Conservation (phyloP, 2,888 invertebrate genomes). For the Drosophila lutescens region DNA sequence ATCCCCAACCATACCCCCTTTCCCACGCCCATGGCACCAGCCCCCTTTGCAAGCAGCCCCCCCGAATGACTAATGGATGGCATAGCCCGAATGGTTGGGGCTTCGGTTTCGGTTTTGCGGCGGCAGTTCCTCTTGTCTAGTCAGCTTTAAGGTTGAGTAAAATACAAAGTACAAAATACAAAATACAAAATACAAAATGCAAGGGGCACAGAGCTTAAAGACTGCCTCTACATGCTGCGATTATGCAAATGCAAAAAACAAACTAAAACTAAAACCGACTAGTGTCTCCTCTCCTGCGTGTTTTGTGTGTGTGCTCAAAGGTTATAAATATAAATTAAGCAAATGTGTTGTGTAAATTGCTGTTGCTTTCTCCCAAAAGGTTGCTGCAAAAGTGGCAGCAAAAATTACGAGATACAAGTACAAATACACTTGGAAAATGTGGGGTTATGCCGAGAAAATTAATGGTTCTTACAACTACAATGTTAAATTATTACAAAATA, state of each 20-base stretch:
- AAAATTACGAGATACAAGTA: slow-evolving; percentile 70
- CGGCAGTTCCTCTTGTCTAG: slow-evolving; percentile 22
- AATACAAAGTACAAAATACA: slow-evolving; percentile 1
- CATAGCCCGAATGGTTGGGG: slow-evolving; percentile 25
- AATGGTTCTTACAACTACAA: no score
- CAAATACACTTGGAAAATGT: slow-evolving; percentile 24
- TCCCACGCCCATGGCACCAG: neutral
- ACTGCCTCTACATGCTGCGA: slow-evolving; percentile 36
- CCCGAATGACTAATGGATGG: slow-evolving; percentile 42
- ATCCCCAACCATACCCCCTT: neutral
- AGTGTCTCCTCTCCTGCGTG: neutral
- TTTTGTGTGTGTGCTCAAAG: slow-evolving; percentile 33
- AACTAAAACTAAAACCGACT: slow-evolving; percentile 14
- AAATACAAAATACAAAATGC: no score
- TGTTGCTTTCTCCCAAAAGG: slow-evolving; percentile 52
- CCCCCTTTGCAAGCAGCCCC: neutral
- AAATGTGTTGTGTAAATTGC: slow-evolving; percentile 77
- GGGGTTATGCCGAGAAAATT: no score
- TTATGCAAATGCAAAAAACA: slow-evolving; percentile 69
- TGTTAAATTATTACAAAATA: no score
- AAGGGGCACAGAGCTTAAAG: slow-evolving; percentile 9
- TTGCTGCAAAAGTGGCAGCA: slow-evolving; percentile 61
- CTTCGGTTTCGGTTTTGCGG: slow-evolving; percentile 28
- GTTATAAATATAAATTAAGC: slow-evolving; percentile 80
- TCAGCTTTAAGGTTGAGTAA: slow-evolving; percentile 25